Conservation (phyloP, 2,888 invertebrate genomes). For the Drosophila setosimentum region DNA sequence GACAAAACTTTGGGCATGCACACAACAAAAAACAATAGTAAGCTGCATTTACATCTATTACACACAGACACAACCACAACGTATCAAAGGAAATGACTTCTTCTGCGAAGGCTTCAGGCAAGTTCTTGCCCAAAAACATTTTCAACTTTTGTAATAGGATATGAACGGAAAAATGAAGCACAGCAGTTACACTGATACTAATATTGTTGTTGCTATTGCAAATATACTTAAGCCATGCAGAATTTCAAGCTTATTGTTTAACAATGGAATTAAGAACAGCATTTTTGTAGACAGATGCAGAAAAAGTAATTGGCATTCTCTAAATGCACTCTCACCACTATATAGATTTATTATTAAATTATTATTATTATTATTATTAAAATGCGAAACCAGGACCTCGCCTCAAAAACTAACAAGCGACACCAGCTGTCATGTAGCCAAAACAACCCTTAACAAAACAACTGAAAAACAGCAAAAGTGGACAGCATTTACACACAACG, state of each 20-base stretch:
- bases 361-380: background rate
- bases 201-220: conserved; percentile 16
- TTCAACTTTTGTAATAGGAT: conserved; percentile 42
- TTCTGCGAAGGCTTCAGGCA: conserved; percentile 15
- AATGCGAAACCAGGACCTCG: background rate
- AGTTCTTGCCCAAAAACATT: conserved; percentile 31
- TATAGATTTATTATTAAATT: background rate
- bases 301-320: too few relatives aligned
- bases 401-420: conserved; percentile 21
- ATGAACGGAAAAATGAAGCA: conserved; percentile 32
- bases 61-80: conserved; percentile 1
- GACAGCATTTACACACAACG: conserved; percentile 51
- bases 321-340: background rate
- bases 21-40: conserved; percentile 18
- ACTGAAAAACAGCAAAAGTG: conserved; percentile 41
- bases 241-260: conserved; percentile 35
- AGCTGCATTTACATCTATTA: conserved; percentile 28
- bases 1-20: conserved; percentile 33
- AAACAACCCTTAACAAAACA: conserved; percentile 17
- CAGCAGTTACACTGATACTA: conserved; percentile 6
- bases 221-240: conserved; percentile 28
- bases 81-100: conserved; percentile 49
- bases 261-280: conserved; percentile 36
- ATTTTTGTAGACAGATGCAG: conserved; percentile 13
- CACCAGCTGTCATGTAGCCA: conserved; percentile 19